Conservation (phyloP, 2,888 invertebrate species). For the Macrosoma leucophasiata region DNA sequence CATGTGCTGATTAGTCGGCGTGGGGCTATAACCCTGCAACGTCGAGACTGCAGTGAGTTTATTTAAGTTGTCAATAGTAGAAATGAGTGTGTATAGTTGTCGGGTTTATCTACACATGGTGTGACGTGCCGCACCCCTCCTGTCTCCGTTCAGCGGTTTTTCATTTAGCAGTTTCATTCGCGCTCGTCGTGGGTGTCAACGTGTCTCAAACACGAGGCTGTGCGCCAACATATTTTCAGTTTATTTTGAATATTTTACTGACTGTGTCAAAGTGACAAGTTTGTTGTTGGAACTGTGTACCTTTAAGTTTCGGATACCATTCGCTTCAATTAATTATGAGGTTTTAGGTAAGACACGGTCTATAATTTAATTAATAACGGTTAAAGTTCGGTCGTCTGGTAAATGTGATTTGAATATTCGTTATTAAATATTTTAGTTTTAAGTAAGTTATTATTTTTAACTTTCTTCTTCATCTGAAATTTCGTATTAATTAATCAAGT, state of each 20-base stretch:
- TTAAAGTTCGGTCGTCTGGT: too few relatives aligned
- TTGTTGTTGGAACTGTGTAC: too few relatives aligned
- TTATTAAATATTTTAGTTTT: too few relatives aligned
- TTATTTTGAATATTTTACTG: slow-evolving; percentile 10
- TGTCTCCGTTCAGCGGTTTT: slow-evolving; percentile 42
- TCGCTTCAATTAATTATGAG: too few relatives aligned
- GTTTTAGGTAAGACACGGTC: too few relatives aligned
- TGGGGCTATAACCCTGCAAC: slow-evolving; percentile 45
- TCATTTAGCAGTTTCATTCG: slow-evolving; percentile 56
- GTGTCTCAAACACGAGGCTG: slow-evolving; percentile 29
- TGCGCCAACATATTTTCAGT: slow-evolving; percentile 8
- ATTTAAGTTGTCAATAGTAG: slow-evolving; percentile 38
- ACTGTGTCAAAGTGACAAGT: slow-evolving; percentile 9
- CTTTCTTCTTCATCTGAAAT: too few relatives aligned
- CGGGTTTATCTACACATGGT: slow-evolving; percentile 47
- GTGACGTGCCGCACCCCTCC: slow-evolving; percentile 47
- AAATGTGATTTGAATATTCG: too few relatives aligned
- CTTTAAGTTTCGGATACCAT: too few relatives aligned
- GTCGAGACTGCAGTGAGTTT: slow-evolving; percentile 33
- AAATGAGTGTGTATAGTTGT: slow-evolving; percentile 35
- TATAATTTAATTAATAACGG: too few relatives aligned
- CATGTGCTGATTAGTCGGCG: slow-evolving; percentile 44
- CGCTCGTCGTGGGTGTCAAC: slow-evolving; percentile 46
- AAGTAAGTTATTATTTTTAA: too few relatives aligned
- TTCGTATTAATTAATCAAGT: too few relatives aligned